Conservation (phyloP, 2,797 vertebrate species). For the Petrocephalus schoutedeni region DNA sequence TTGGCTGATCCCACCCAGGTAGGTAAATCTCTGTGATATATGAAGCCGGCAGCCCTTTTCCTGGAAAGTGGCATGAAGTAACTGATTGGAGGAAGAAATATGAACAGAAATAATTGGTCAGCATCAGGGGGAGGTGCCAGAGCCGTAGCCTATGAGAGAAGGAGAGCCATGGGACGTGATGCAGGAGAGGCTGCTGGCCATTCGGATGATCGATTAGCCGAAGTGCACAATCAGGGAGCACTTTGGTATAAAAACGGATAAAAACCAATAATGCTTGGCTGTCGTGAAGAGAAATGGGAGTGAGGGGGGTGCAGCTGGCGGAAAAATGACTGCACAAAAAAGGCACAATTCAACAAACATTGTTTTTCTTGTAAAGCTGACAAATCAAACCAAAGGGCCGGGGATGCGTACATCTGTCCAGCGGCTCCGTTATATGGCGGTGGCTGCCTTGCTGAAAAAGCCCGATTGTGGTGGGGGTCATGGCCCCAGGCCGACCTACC, state of each 20-base stretch:
- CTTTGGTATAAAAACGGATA: not conserved
- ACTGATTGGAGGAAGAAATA: not conserved
- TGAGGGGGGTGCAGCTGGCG: not conserved
- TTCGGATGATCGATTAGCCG: not conserved
- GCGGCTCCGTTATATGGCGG: not conserved
- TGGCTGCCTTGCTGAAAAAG: not conserved
- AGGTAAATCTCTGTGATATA: not conserved
- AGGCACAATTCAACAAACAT: not conserved
- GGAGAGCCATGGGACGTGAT: not conserved
- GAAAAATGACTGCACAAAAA: not conserved
- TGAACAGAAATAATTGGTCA: not conserved
- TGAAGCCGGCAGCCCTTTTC: not conserved
- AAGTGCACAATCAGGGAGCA: not conserved
- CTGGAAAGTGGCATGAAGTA: not conserved
- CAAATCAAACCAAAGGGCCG: not conserved
- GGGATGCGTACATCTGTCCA: constrained; percentile 7
- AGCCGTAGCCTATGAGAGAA: not conserved
- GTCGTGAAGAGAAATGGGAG: not conserved
- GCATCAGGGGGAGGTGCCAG: not conserved
- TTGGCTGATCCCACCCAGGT: not conserved
- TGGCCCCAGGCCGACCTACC: not conserved
- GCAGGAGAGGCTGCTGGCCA: not conserved
- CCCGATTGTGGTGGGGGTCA: constrained; percentile 18
- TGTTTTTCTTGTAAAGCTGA: constrained; percentile 10
- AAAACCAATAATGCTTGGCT: not conserved